Conservation (phyloP, 2,797 vertebrate species). For the Danionella dracula region DNA sequence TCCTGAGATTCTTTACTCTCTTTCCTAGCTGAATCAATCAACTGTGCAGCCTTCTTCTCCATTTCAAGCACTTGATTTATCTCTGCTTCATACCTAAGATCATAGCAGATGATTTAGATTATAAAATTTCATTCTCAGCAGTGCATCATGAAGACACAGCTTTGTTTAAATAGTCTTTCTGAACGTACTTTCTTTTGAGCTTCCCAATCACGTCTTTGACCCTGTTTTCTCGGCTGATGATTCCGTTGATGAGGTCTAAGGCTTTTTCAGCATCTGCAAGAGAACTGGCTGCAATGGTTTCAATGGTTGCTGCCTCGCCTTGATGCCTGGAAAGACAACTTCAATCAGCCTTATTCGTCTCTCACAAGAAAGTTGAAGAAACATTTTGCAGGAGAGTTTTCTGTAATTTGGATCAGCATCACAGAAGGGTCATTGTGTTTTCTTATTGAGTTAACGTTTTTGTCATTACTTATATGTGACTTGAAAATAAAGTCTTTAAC, state of each 20-base stretch:
- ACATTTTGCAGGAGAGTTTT: too few relatives aligned
- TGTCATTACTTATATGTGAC: too few relatives aligned
- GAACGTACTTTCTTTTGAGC: constrained; percentile 47
- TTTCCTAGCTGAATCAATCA: constrained; percentile 48
- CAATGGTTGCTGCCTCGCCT: constrained; percentile 58
- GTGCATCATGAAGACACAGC: neutral
- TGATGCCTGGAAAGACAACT: constrained; percentile 68
- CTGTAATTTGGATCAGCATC: too few relatives aligned
- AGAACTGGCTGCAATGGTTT: constrained; percentile 53
- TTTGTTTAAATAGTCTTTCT: neutral
- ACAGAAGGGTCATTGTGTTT: too few relatives aligned
- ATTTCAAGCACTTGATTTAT: constrained; percentile 51
- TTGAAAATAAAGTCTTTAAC: too few relatives aligned
- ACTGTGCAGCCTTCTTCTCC: constrained; percentile 49
- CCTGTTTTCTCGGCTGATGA: constrained; percentile 61
- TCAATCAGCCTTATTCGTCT: too few relatives aligned
- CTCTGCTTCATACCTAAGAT: constrained; percentile 57
- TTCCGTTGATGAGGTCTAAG: constrained; percentile 56
- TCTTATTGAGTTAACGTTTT: too few relatives aligned
- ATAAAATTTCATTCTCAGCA: neutral
- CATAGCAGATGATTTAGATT: neutral
- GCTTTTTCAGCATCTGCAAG: constrained; percentile 60
- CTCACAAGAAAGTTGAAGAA: too few relatives aligned
- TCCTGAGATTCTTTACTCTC: constrained; percentile 55
- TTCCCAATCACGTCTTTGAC: constrained; percentile 50